Percentiles rank a stretch among this genome's conserved stretches.
These are phyloP conservation scores for Philonicus albiceps DNA, from an alignment of 2,888 invertebrate genomes.

Conservation along the genomic window DNA sequence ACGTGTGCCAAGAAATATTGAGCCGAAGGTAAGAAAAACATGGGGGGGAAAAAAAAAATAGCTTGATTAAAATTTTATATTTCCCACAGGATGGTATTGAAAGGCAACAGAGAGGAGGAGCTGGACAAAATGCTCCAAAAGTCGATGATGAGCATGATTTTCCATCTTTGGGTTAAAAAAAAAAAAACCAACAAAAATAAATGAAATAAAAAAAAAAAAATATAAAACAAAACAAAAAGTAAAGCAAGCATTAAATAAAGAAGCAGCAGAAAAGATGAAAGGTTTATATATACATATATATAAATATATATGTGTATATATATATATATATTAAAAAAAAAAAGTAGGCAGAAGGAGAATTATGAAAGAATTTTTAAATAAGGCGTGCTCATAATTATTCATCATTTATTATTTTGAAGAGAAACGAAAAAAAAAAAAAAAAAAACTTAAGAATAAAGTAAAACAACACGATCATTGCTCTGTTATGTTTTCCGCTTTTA, in stretches of 20 bases:
- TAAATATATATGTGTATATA: too few species aligned
- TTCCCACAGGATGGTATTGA: conserved; percentile 44
- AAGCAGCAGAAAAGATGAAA: background rate
- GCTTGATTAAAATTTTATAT: background rate
- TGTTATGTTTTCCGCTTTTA: background rate
- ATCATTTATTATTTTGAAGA: background rate
- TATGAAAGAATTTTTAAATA: background rate
- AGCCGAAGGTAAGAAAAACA: conserved; percentile 29
- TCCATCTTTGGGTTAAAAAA: conserved; percentile 83
- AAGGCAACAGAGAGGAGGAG: conserved; percentile 12
- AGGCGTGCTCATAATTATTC: background rate
- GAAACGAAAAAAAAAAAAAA: background rate
- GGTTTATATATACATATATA: too few species aligned
- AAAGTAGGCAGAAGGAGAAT: background rate
- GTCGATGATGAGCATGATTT: conserved; percentile 96
- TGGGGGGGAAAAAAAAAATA: too few species aligned
- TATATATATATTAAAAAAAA: background rate
- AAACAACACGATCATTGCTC: background rate
- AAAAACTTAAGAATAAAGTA: too few species aligned
- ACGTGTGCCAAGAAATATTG: conserved; percentile 47
- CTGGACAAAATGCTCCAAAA: conserved; percentile 71
- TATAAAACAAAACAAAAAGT: background rate
- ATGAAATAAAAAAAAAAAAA: too few species aligned
- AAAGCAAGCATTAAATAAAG: background rate
- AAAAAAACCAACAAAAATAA: background rate